phyloP scores from a whole-genome alignment of 2,113 vertebrate species.

The Oreotrochilus melanogaster region DNA sequence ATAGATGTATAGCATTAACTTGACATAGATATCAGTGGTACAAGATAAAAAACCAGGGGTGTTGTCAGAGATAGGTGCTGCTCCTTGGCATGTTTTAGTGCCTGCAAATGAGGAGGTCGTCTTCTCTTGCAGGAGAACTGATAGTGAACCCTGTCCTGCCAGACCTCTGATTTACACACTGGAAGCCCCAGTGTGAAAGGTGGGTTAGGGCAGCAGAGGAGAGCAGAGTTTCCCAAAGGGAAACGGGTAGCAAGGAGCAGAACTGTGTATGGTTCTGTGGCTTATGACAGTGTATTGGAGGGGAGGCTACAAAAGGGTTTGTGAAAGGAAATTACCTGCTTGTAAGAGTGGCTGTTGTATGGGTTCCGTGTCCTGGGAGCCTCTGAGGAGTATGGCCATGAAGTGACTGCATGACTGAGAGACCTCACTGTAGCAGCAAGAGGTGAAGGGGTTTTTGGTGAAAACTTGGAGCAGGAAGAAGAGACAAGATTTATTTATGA shows the following conservation, averaged over 20 bases:
- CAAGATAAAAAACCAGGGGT: not conserved
- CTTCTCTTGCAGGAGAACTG: not conserved
- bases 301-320: not conserved
- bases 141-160: not conserved
- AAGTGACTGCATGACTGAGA: not conserved
- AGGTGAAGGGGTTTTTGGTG: not conserved
- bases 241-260: not conserved
- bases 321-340: not conserved
- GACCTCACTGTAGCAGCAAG: not conserved
- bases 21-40: not conserved
- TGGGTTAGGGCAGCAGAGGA: not conserved
- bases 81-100: not conserved
- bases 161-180: not conserved
- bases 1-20: not conserved
- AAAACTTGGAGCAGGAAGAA: not conserved
- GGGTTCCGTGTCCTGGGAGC: not conserved
- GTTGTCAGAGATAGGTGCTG: not conserved
- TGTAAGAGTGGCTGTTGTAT: not conserved
- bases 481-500: not conserved
- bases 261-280: not conserved
- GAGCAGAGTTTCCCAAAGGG: not conserved
- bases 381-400: not conserved
- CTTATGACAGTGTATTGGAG: not conserved
- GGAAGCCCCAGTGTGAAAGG: not conserved
- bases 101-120: not conserved